Evolutionary conservation across 2,888 invertebrate species (phyloP).

Genomic region (Endotricha flammealis): DNA sequence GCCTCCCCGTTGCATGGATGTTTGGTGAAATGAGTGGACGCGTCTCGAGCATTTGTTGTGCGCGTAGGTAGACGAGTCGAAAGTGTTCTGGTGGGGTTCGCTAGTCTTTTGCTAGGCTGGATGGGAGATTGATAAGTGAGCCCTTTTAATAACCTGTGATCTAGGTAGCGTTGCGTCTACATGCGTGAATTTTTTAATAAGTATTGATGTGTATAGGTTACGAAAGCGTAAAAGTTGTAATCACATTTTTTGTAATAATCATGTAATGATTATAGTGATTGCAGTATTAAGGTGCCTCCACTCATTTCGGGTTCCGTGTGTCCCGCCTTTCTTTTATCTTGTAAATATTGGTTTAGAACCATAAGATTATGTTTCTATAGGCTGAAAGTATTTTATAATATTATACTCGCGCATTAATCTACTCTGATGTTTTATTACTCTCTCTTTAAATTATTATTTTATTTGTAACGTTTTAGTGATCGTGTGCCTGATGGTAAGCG

Average conservation of each 20-base stretch:
- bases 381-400: constrained; percentile 75
- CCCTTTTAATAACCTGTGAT: constrained; percentile 10
- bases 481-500: too few relatives aligned
- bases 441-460: background rate
- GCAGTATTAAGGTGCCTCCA: constrained; percentile 14
- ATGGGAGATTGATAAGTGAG: background rate
- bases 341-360: constrained; percentile 70
- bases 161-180: constrained; percentile 10
- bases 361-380: constrained; percentile 72
- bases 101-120: constrained; percentile 2
- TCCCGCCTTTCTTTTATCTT: constrained; percentile 58
- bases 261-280: constrained; percentile 14
- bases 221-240: too few relatives aligned
- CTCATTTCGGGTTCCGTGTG: constrained; percentile 42
- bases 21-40: constrained; percentile 13
- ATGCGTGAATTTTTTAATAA: constrained; percentile 10
- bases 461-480: background rate
- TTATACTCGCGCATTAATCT: constrained; percentile 67
- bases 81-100: constrained; percentile 6
- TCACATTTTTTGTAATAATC: constrained; percentile 10
- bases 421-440: constrained; percentile 28
- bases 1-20: constrained; percentile 4
- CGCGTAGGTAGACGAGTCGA: constrained; percentile 10
- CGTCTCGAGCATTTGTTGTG: constrained; percentile 9
- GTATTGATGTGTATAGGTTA: constrained; percentile 8